Percentiles rank a stretch among this genome's conserved stretches.
Evolutionary conservation across 2,888 invertebrate genomes (phyloP).

Genomic region (Fragum whitleyi): DNA sequence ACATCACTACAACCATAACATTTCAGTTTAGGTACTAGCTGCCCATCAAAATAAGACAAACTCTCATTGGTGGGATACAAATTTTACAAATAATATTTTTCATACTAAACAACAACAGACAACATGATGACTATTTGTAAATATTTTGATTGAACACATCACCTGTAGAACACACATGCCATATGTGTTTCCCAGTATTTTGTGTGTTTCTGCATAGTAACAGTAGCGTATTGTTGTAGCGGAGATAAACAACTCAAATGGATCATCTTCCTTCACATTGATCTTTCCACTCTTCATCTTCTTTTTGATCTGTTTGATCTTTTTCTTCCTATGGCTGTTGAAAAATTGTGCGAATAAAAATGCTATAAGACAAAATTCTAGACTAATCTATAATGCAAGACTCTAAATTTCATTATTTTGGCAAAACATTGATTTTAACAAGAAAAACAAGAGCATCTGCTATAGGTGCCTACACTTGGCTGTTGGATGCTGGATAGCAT

Average conservation of each 20-base stretch:
- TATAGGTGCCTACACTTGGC: too few relatives aligned
- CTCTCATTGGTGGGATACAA: too few relatives aligned
- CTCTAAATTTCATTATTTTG: too few relatives aligned
- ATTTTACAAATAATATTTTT: too few relatives aligned
- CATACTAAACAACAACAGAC: neutral
- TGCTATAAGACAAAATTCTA: neutral
- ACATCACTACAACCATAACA: too few relatives aligned
- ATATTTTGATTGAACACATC: constrained; percentile 34
- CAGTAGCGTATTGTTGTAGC: constrained; percentile 98
- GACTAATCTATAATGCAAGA: neutral
- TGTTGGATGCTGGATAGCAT: too few relatives aligned
- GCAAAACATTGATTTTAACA: too few relatives aligned
- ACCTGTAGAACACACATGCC: constrained; percentile 97
- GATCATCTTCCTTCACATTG: constrained; percentile 96
- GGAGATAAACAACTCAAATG: constrained; percentile 97
- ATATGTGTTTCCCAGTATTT: constrained; percentile 98
- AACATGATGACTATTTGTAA: too few relatives aligned
- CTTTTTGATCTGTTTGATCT: constrained; percentile 92
- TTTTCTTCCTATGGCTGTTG: constrained; percentile 94
- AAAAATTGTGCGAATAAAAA: too few relatives aligned
- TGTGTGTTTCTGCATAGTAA: constrained; percentile 98
- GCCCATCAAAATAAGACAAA: too few relatives aligned
- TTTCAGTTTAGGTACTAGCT: too few relatives aligned
- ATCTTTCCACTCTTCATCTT: constrained; percentile 94
- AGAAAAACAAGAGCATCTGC: too few relatives aligned